These are phyloP conservation scores for Diloba caeruleocephala DNA, from an alignment of 2,888 invertebrate genomes.

Conservation along the genomic window DNA sequence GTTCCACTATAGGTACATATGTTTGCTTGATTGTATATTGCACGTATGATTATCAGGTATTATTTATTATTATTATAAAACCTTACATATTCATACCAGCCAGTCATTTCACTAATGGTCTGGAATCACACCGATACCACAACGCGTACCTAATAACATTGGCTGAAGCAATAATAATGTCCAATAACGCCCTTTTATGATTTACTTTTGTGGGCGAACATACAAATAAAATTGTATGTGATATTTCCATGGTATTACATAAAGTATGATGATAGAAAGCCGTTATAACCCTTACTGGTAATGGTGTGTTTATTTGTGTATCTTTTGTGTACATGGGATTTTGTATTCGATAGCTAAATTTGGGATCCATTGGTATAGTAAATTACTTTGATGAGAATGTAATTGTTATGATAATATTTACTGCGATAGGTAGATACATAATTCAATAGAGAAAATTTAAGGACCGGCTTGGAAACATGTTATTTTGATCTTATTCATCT, in stretches of 20 bases:
- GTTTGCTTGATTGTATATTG: no score
- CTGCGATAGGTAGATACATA: no score
- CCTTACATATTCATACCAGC: conserved; percentile 32
- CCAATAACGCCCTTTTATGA: conserved; percentile 81
- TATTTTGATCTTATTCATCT: no score
- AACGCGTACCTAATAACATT: conserved; percentile 71
- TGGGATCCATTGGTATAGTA: conserved; percentile 18
- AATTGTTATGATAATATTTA: no score
- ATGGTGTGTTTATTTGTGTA: conserved; percentile 38
- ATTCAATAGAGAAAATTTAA: no score
- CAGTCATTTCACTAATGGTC: conserved; percentile 43
- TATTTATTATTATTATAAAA: conserved; percentile 45
- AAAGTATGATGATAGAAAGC: conserved; percentile 53
- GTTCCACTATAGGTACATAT: no score
- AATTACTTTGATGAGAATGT: no score
- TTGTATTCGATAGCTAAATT: conserved; percentile 19
- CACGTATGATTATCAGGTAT: no score
- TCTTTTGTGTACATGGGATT: conserved; percentile 26
- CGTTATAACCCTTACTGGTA: conserved; percentile 37
- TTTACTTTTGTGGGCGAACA: conserved; percentile 76
- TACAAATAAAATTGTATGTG: conserved; percentile 76
- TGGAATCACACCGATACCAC: conserved; percentile 36
- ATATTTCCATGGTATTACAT: conserved; percentile 50
- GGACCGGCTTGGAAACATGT: no score
- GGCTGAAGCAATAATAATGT: conserved; percentile 77